Evolutionary conservation across 2,797 vertebrate genomes (phyloP).

Genomic region (Sebastolobus altivelis): DNA sequence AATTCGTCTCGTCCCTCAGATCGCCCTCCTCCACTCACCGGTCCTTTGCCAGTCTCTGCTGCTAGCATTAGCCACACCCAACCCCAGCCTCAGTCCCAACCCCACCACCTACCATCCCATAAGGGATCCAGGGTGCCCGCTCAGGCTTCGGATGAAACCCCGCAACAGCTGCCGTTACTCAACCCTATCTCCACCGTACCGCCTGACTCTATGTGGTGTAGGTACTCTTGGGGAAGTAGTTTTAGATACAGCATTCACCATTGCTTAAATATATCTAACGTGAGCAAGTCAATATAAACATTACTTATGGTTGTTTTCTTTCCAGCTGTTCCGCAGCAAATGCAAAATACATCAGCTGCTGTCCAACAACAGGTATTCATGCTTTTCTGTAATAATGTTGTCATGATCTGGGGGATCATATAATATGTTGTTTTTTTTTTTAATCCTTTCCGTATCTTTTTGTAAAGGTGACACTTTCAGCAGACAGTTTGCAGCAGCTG

Average conservation of each 20-base stretch:
- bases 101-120: slow-evolving; percentile 18
- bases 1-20: slow-evolving; percentile 28
- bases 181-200: slow-evolving; percentile 9
- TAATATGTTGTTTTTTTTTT: not conserved
- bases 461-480: slow-evolving; percentile 64
- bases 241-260: not conserved
- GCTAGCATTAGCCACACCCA: slow-evolving; percentile 38
- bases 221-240: slow-evolving; percentile 38
- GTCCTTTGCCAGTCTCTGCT: slow-evolving; percentile 17
- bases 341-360: slow-evolving; percentile 46
- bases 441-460: not conserved
- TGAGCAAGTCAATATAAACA: not conserved
- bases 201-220: slow-evolving; percentile 54
- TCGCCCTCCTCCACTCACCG: not conserved
- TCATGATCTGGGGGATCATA: not conserved
- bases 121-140: slow-evolving; percentile 13
- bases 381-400: not conserved
- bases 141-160: slow-evolving; percentile 21
- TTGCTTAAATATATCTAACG: not conserved
- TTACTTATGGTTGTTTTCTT: slow-evolving; percentile 15
- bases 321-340: slow-evolving; percentile 58
- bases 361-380: slow-evolving; percentile 73
- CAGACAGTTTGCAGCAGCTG: slow-evolving; percentile 78
- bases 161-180: slow-evolving; percentile 27
- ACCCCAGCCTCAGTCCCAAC: slow-evolving; percentile 27